Conservation (phyloP, 2,888 invertebrate genomes). For the Napeogenes inachia region DNA sequence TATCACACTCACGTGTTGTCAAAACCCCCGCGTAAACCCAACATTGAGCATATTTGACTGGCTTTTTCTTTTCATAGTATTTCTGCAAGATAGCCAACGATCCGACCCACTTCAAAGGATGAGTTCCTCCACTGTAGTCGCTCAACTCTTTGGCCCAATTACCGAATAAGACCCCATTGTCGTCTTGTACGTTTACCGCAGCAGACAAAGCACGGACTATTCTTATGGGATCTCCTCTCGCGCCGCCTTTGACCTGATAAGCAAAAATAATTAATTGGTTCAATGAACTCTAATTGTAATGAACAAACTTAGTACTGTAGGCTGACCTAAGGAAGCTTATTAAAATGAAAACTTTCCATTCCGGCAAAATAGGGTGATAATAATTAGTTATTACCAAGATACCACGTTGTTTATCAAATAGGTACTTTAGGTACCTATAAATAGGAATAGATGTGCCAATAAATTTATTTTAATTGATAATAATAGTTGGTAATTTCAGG, state of each 20-base stretch:
- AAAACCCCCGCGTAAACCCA: constrained; percentile 96
- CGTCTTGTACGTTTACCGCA: constrained; percentile 91
- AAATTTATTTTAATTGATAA: background rate
- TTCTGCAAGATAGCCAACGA: constrained; percentile 90
- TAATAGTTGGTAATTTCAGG: constrained; percentile 12
- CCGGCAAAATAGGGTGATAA: too few species aligned
- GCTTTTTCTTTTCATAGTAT: constrained; percentile 88
- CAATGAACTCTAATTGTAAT: too few species aligned
- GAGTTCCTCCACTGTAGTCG: constrained; percentile 89
- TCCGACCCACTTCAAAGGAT: constrained; percentile 94
- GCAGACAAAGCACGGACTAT: constrained; percentile 90
- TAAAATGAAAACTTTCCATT: too few species aligned
- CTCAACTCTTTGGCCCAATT: constrained; percentile 92
- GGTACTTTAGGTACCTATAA: too few species aligned
- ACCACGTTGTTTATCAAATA: too few species aligned
- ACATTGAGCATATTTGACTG: constrained; percentile 96
- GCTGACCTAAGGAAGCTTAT: too few species aligned
- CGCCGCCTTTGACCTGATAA: constrained; percentile 72
- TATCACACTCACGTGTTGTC: constrained; percentile 81
- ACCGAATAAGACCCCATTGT: constrained; percentile 89
- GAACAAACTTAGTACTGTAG: too few species aligned
- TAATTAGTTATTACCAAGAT: too few species aligned
- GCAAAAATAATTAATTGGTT: background rate
- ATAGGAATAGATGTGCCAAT: background rate
- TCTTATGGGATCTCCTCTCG: constrained; percentile 86